Base-by-base conservation (phyloP, 2,797 vertebrate genomes). In the Perodicticus potto region DNA sequence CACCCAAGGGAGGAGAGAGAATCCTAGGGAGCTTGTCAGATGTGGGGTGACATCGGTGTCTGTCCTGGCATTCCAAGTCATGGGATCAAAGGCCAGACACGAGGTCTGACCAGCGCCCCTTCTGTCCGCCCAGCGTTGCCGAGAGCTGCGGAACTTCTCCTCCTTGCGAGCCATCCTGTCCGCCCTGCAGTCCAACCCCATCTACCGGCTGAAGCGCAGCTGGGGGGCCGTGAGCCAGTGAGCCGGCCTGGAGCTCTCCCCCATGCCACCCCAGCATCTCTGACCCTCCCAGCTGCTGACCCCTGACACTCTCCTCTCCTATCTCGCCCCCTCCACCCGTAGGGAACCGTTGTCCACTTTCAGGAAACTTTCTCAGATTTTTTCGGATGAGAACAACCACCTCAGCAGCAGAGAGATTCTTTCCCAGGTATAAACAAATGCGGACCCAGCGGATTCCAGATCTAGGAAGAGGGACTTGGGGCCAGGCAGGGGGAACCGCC, bases 351-450 rank as follows among this genome's bases (percentile, higher is more conserved):
- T 98, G 88, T 94, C 98, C 40, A 91, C 96, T 2, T 99, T 99
- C 95, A 98, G 99, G 77, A 98, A 99, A 97, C 99, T 99, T 63
- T 99, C 98, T 0, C 98, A 99, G 91, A 99, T 99, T 40, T 99
- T 99, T 94, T 99, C 99, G 0, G 99, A 99, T 82, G 99, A 99
- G 96, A 99, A 99, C 96, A 99, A 99, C 96, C 99, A 99, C 22
- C 97, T 99, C 25, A 98, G 98, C 96, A 98, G 98, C 98, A 98
- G 98, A 95, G 99, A 98, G 96, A 98, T 99, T 65, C 98, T 99
- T 81, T 97, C 97, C 78, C 99, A 99, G 99, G 99, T 99, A 98
- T 97, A 95, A 61, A 86, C 0, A 45, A 25, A 12, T 32, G 43
- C 29, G 14, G 76, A 23, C 17, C 12, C 34, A 0, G 4, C 4